Base-by-base conservation (phyloP, 2,113 vertebrate species). In the Pipra filicauda region DNA sequence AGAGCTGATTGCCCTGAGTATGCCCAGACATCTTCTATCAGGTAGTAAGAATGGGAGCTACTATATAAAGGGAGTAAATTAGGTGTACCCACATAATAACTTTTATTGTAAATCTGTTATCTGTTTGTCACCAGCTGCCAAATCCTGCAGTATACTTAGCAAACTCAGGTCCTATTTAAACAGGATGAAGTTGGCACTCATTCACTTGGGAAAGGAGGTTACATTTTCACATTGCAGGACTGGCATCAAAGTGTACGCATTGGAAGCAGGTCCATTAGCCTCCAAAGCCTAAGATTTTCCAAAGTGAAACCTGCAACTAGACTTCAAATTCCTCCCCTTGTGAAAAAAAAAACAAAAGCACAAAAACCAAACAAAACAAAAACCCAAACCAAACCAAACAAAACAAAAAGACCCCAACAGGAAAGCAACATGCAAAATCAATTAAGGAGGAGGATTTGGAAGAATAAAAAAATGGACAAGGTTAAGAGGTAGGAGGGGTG, bases 171-270 rank as follows among this genome's bases (percentile, higher is more conserved):
- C n/a, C 31, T 58, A 1, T 26, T 88, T 62, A 44, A 58, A 33
- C 30, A n/a, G 33, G 6, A 19, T 24, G 30, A 39, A 55, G 8
- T 24, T 67, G 33, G 37, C 0, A 0, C 55, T 71, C 24, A 4
- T 61, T 57, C 28, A 2, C 43, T 4, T 37, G 19, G 43, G 51
- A 77, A 37, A 44, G 27, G 33, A 59, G 54, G 58, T 69, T 49
- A 20, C 17, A 5, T 78, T 71, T 81, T 58, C 78, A 39, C 23
- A 4, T 6, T 33, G 43, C 1, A 1, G n/a, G 57, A 35, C 55
- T 49, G 22, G 44, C 4, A 11, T 46, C 75, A 33, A 67, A 57
- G 18, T 37, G 9, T 21, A 37, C 11, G 3, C 7, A 3, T 9
- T 26, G 16, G 49, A 59, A 73, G n/a, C 16, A 35, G 35, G 24